phyloP scores from a whole-genome alignment of 2,113 vertebrate species.

The Xiphophorus maculatus region DNA sequence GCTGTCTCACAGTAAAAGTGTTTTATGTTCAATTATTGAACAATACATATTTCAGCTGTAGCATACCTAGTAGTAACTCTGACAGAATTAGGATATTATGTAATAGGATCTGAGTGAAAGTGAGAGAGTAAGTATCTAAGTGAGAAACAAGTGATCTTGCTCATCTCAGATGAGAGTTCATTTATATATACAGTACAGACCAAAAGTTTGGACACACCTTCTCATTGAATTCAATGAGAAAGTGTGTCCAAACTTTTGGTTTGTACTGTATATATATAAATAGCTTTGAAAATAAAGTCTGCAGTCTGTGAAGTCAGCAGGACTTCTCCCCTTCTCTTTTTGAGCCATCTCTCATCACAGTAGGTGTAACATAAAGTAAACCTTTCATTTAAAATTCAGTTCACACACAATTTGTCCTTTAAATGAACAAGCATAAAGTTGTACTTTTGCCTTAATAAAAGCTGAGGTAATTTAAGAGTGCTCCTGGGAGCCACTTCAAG shows the following conservation, averaged over 20 bases:
- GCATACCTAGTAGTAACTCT: not conserved
- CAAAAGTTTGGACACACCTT: too few species aligned
- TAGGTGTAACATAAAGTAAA: conserved; percentile 4
- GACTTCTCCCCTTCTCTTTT: not conserved
- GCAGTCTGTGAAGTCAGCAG: too few species aligned
- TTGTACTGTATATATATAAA: too few species aligned
- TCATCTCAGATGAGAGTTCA: conserved; percentile 10
- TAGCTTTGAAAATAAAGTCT: too few species aligned
- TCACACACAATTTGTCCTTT: not conserved
- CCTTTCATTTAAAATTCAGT: conserved; percentile 34
- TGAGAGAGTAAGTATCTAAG: not conserved
- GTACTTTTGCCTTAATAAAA: conserved; percentile 10
- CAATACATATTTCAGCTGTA: conserved; percentile 1
- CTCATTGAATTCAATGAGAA: too few species aligned
- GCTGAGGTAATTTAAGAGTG: conserved; percentile 28
- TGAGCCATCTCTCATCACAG: not conserved
- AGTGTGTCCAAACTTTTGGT: too few species aligned
- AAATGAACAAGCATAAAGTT: conserved; percentile 15
- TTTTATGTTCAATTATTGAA: not conserved
- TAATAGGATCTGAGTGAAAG: conserved; percentile 4
- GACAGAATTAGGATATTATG: not conserved
- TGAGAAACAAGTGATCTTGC: conserved; percentile 15
- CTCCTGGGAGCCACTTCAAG: conserved; percentile 13
- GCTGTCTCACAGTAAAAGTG: not conserved
- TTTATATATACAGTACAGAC: too few species aligned